A percentile compares a stretch with the other conserved stretches of the same genome.
phyloP scores from a whole-genome alignment of 2,113 vertebrate genomes.

The Anser cygnoides region DNA sequence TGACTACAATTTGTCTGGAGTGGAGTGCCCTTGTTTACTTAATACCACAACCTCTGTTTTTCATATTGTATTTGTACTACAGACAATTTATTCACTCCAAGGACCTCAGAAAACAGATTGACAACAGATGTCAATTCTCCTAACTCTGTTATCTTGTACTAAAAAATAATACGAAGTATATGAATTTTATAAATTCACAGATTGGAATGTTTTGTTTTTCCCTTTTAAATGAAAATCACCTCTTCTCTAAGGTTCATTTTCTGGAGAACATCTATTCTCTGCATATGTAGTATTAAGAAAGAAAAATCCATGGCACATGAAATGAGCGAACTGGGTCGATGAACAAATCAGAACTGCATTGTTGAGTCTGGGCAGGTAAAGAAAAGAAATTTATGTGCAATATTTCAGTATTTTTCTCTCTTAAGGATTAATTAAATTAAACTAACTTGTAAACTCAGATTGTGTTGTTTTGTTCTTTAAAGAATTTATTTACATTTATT shows the following conservation, averaged over 20 bases:
- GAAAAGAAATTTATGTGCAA: background rate
- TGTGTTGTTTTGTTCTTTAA: constrained; percentile 40
- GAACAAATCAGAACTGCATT: background rate
- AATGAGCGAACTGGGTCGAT: background rate
- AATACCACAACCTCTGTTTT: background rate
- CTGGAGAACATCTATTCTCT: background rate
- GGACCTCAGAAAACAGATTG: background rate
- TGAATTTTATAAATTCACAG: background rate
- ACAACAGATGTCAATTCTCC: background rate
- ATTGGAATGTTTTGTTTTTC: background rate
- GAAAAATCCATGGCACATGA: background rate
- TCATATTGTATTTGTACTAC: background rate
- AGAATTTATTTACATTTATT: constrained; percentile 57
- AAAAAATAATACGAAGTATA: background rate
- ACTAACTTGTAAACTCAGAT: background rate
- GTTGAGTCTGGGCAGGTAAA: background rate
- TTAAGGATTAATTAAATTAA: constrained; percentile 50
- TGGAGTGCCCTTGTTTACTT: background rate
- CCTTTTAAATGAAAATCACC: background rate
- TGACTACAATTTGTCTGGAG: background rate
- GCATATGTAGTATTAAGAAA: background rate
- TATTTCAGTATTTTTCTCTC: constrained; percentile 30
- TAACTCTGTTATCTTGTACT: background rate
- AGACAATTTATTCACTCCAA: background rate
- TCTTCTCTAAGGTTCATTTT: background rate